Percentiles rank a stretch among this genome's conserved stretches.
These are phyloP conservation scores for Xiphydria camelus DNA, from an alignment of 2,888 invertebrate species.

Conservation along the genomic window DNA sequence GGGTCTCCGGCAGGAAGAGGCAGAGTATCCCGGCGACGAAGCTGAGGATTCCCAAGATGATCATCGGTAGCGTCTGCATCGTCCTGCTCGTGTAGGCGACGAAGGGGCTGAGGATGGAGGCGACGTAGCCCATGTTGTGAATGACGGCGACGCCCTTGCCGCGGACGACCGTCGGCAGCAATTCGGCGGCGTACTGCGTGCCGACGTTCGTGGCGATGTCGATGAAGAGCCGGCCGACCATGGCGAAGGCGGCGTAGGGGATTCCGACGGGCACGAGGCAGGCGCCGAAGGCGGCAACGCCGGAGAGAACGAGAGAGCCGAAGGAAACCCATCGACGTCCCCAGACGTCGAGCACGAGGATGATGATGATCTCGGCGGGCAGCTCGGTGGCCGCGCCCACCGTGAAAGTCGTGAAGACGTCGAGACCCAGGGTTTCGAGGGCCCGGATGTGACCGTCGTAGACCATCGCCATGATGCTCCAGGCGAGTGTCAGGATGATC, in stretches of 20 bases:
- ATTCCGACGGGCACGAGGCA: conserved; percentile 72
- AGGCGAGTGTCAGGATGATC: conserved; percentile 46
- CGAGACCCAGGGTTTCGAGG: conserved; percentile 75
- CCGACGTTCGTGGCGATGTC: conserved; percentile 87
- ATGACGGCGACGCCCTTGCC: conserved; percentile 84
- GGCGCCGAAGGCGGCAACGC: conserved; percentile 74
- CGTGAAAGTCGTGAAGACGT: conserved; percentile 79
- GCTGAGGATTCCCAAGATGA: conserved; percentile 74
- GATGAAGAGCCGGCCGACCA: conserved; percentile 78
- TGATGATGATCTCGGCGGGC: conserved; percentile 77
- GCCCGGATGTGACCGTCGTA: conserved; percentile 85
- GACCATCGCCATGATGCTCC: conserved; percentile 77
- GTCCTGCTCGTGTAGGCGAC: conserved; percentile 76
- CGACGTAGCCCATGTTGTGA: conserved; percentile 84
- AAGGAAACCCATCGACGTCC: conserved; percentile 81
- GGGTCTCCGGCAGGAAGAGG: conserved; percentile 78
- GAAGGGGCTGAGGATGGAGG: conserved; percentile 78
- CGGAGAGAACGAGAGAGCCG: conserved; percentile 75
- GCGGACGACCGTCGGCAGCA: conserved; percentile 80
- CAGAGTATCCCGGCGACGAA: conserved; percentile 72
- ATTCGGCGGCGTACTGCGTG: conserved; percentile 81
- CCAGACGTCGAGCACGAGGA: conserved; percentile 73
- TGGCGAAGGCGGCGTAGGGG: conserved; percentile 73
- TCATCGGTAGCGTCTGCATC: conserved; percentile 70
- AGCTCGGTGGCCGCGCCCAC: conserved; percentile 78